Base-by-base conservation (phyloP, 2,888 invertebrate species). In the Onchidella celtica region DNA sequence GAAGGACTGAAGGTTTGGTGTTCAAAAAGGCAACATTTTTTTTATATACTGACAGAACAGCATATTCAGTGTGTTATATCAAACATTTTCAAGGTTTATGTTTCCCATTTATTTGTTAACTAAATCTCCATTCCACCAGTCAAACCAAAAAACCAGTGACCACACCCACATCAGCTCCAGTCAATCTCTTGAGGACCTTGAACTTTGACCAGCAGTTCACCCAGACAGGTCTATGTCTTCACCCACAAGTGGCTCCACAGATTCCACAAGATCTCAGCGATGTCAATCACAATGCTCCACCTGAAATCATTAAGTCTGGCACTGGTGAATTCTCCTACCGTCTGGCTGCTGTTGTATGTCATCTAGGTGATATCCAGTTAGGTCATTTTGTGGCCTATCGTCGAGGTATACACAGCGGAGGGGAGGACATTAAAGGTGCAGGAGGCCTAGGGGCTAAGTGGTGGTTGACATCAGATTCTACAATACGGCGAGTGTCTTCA, bases 321-420 rank as follows among this genome's bases (percentile, higher is more conserved):
- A 27, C 29, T 24, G 32, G 84, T 61, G 94, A 95, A 87, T 95
- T 95, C 88, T 94, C 95, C 61, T 98, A 97, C 94, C 95, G 96
- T 84, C 95, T 99, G 85, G 94, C 95, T 82, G 96, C 97, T 1
- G 97, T 97, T 9, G 96, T 98, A 69, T 97, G 97, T 85, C 98
- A 98, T 94, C 95, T 96, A 85, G 98, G 98, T 2, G 96, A 97
- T 70, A 97, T 97, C 14, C 95, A 96, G 92, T 96, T 97, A 69
- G 99, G 99, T 0, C 99, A 99, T 95, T 99, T 98, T 94, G 96
- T 98, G 83, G 98, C 98, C 68, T 98, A 97, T 93, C 95, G 98
- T 83, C 95, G 97, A 47, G 92, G 94, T 92, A 92, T 93, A 2
- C 83, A 89, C 2, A 82, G 89, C 2, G 72, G 72, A 11, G 47